Conservation (phyloP, 2,888 invertebrate species). For the Acanthopleura granulata region DNA sequence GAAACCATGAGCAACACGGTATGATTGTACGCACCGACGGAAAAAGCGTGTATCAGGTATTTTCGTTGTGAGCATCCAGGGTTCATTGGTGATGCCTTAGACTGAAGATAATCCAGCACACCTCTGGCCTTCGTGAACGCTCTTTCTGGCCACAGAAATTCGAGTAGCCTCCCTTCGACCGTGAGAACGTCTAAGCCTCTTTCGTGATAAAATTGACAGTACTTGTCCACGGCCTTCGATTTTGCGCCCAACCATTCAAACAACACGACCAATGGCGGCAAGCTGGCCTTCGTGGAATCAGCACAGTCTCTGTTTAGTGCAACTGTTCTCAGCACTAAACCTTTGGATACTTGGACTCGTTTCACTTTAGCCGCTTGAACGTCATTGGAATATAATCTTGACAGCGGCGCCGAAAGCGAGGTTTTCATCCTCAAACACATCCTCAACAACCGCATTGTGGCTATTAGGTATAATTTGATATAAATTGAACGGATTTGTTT, state of each 20-base stretch:
- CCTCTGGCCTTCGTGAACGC: conserved; percentile 37
- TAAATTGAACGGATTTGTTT: not conserved
- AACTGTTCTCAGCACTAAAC: too few relatives aligned
- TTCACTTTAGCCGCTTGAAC: too few relatives aligned
- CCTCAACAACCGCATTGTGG: too few relatives aligned
- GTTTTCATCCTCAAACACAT: too few relatives aligned
- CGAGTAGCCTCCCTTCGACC: conserved; percentile 40
- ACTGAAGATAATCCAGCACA: conserved; percentile 31
- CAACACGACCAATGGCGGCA: conserved; percentile 42
- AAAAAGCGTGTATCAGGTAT: conserved; percentile 48
- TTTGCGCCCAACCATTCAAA: conserved; percentile 51
- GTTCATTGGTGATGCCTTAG: not conserved
- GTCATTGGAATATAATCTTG: too few relatives aligned
- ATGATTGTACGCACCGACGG: conserved; percentile 54
- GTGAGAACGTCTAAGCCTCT: conserved; percentile 46
- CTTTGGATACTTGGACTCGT: too few relatives aligned
- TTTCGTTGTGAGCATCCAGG: conserved; percentile 27
- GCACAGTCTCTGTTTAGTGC: too few relatives aligned
- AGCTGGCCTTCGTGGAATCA: too few relatives aligned
- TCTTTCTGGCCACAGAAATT: conserved; percentile 54
- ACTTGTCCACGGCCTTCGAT: conserved; percentile 37
- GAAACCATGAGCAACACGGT: conserved; percentile 39
- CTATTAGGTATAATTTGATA: too few relatives aligned
- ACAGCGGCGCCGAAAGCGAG: too few relatives aligned
- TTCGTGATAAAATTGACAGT: conserved; percentile 44